These are phyloP conservation scores for Phoenicopterus ruber DNA, from an alignment of 2,113 vertebrate species.

Conservation along the genomic window DNA sequence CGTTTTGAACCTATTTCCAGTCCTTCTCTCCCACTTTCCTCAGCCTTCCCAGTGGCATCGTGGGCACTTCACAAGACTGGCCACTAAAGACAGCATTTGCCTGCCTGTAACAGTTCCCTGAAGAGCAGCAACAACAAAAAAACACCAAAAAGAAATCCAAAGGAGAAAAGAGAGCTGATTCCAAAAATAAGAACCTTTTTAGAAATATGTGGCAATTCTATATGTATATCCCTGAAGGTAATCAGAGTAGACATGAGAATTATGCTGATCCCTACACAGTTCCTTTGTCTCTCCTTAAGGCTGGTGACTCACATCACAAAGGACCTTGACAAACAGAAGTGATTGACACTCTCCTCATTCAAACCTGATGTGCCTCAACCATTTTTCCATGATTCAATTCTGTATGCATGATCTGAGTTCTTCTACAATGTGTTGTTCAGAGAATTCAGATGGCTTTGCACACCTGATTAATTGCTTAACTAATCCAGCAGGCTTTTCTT, in stretches of 20 bases:
- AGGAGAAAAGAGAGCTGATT: neutral
- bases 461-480: conserved; percentile 44
- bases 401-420: conserved; percentile 22
- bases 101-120: neutral
- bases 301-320: conserved; percentile 4
- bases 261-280: neutral
- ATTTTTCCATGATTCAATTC: conserved; percentile 7
- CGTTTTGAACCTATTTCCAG: neutral
- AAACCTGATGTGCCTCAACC: neutral
- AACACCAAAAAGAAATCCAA: neutral
- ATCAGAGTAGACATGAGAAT: neutral
- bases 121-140: neutral
- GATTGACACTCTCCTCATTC: conserved; percentile 3
- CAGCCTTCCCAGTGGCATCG: neutral
- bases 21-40: neutral
- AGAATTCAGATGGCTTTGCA: conserved; percentile 31
- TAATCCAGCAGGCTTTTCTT: neutral
- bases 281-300: conserved; percentile 20
- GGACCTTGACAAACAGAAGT: conserved; percentile 9
- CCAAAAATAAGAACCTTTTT: neutral
- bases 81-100: neutral
- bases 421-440: neutral
- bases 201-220: neutral
- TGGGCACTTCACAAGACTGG: neutral
- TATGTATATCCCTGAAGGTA: neutral